Conservation (phyloP, 2,888 invertebrate genomes). For the Drosophila anomelani region DNA sequence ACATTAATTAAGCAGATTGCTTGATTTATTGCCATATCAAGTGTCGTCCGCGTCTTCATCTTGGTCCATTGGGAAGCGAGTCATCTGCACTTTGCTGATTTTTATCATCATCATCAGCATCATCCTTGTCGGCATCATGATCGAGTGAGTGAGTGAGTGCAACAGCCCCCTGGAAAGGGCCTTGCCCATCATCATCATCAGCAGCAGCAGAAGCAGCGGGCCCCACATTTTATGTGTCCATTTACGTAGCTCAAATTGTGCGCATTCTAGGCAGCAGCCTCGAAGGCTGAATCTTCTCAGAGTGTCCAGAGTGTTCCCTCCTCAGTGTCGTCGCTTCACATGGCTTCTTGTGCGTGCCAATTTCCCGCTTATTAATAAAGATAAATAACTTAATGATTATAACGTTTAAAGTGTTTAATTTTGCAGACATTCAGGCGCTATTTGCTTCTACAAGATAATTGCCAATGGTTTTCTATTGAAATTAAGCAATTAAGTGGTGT, state of each 20-base stretch:
- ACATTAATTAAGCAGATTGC: conserved; percentile 85
- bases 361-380: conserved; percentile 80
- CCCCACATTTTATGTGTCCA: conserved; percentile 77
- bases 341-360: conserved; percentile 76
- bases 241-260: conserved; percentile 76
- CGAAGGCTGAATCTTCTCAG: conserved; percentile 22
- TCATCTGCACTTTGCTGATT: conserved; percentile 64
- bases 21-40: conserved; percentile 85
- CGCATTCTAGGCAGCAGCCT: conserved; percentile 57
- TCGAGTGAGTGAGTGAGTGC: conserved; percentile 30
- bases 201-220: conserved; percentile 7
- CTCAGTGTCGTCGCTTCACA: conserved; percentile 33
- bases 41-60: conserved; percentile 70
- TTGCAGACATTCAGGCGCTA: conserved; percentile 61
- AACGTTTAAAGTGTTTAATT: conserved; percentile 78
- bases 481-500: conserved; percentile 39
- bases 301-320: conserved; percentile 22
- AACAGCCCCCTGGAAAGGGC: conserved; percentile 22
- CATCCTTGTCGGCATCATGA: conserved; percentile 56
- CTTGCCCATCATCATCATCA: conserved; percentile 8
- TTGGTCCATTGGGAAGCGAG: conserved; percentile 20
- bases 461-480: conserved; percentile 33
- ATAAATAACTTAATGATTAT: conserved; percentile 81
- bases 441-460: conserved; percentile 29
- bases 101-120: conserved; percentile 67